Conservation (phyloP, 1,140 invertebrate genomes). For the Colletes latitarsis region DNA sequence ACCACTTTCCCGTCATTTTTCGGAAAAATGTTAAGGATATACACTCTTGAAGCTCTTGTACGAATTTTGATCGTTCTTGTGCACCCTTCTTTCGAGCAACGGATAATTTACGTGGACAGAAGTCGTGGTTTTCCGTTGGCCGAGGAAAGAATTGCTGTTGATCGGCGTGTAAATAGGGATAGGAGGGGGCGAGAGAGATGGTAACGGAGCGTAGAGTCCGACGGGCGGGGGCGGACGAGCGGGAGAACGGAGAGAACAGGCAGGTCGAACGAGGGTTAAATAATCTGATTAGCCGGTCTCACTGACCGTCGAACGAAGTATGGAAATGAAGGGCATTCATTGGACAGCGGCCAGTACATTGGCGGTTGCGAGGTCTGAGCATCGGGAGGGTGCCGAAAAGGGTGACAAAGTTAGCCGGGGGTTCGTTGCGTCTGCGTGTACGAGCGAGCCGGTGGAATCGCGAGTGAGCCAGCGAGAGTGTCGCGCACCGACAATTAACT, state of each 20-base stretch:
- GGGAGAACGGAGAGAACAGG: constrained; percentile 33
- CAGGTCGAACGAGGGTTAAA: constrained; percentile 71
- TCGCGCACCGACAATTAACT: constrained; percentile 76
- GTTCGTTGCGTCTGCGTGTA: constrained; percentile 65
- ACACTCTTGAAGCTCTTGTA: too few relatives aligned
- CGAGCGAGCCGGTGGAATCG: constrained; percentile 27
- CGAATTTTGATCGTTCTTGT: too few relatives aligned
- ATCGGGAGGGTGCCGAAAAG: constrained; percentile 58
- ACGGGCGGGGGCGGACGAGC: not conserved
- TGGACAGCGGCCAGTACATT: constrained; percentile 64
- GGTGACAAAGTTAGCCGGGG: constrained; percentile 55
- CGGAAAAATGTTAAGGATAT: too few relatives aligned
- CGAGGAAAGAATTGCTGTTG: not conserved
- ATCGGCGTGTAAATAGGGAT: not conserved
- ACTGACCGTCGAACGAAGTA: constrained; percentile 75
- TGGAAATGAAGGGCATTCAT: constrained; percentile 80
- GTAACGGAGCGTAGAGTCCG: constrained; percentile 7
- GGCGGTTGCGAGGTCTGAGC: constrained; percentile 35
- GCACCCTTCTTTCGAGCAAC: too few relatives aligned
- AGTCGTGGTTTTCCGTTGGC: too few relatives aligned
- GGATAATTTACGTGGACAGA: too few relatives aligned
- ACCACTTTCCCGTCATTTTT: too few relatives aligned
- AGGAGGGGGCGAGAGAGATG: not conserved
- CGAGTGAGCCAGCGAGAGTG: constrained; percentile 21
- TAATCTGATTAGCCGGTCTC: constrained; percentile 78